Evolutionary conservation across 2,888 invertebrate genomes (phyloP).

Genomic region (Epirrhoe alternata): DNA sequence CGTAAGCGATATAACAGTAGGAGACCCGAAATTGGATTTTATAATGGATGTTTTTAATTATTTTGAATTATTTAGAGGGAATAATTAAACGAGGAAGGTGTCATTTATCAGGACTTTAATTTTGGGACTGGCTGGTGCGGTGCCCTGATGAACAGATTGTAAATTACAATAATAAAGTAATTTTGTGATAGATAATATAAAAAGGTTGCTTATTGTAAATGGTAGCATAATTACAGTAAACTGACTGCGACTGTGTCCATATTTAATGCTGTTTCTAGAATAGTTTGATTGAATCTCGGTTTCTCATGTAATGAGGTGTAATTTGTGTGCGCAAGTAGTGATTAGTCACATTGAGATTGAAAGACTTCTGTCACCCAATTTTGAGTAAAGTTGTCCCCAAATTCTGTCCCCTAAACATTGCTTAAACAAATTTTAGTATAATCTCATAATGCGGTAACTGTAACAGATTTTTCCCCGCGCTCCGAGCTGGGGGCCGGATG

Average conservation of each 20-base stretch:
- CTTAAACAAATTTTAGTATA: not conserved
- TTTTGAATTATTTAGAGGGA: slow-evolving; percentile 33
- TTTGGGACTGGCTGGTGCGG: not conserved
- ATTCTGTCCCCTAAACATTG: not conserved
- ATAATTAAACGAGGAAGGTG: slow-evolving; percentile 23
- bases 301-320: too few species aligned
- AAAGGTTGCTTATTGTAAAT: too few species aligned
- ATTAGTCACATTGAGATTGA: too few species aligned
- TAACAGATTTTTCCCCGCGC: slow-evolving; percentile 22
- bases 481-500: slow-evolving; percentile 12
- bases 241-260: too few species aligned
- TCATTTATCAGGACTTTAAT: slow-evolving; percentile 15
- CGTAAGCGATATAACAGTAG: slow-evolving; percentile 40
- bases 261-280: too few species aligned
- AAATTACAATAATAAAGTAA: not conserved
- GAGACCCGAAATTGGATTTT: slow-evolving; percentile 40
- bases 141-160: not conserved
- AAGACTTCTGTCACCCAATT: not conserved
- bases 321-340: too few species aligned
- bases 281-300: too few species aligned
- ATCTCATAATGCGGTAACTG: slow-evolving; percentile 1
- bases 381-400: not conserved
- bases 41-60: slow-evolving; percentile 45
- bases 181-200: not conserved
- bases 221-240: too few species aligned